Conservation (phyloP, 2,797 vertebrate species). For the Luscinia megarhynchos region DNA sequence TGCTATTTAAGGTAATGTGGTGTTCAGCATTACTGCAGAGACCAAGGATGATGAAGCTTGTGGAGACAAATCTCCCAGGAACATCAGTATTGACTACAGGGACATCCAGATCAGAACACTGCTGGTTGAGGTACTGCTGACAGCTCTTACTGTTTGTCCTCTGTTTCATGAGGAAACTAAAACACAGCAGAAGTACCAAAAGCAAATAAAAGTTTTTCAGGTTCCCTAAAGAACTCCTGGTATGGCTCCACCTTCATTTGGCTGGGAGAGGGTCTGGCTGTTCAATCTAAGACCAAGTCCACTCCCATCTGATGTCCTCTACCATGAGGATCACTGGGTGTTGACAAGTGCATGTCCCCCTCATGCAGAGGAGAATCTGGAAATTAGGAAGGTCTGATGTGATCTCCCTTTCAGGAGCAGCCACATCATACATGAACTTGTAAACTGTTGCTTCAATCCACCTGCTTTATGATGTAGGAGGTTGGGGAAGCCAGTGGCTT, state of each 20-base stretch:
- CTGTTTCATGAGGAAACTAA: not conserved
- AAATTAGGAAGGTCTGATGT: not conserved
- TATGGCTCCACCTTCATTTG: not conserved
- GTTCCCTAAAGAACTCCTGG: not conserved
- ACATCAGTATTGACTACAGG: conserved; percentile 67
- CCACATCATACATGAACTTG: not conserved
- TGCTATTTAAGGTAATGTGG: conserved; percentile 54
- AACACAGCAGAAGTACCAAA: not conserved
- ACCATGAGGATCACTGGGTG: not conserved
- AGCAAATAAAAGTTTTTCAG: not conserved
- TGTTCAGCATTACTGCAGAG: conserved; percentile 72
- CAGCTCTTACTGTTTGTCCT: not conserved
- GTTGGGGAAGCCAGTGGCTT: fast-evolving
- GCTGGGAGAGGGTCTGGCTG: not conserved
- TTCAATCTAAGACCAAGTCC: not conserved
- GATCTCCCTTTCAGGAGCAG: not conserved
- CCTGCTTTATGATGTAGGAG: not conserved
- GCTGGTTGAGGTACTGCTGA: conserved; percentile 70
- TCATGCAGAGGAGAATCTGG: not conserved
- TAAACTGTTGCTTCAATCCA: not conserved
- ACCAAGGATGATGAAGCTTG: conserved; percentile 74
- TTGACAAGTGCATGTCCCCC: not conserved
- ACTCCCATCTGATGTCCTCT: not conserved
- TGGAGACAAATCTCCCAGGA: conserved; percentile 65
- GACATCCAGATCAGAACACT: conserved; percentile 78